phyloP scores from a whole-genome alignment of 2,113 vertebrate genomes.

The Polypterus bichir region DNA sequence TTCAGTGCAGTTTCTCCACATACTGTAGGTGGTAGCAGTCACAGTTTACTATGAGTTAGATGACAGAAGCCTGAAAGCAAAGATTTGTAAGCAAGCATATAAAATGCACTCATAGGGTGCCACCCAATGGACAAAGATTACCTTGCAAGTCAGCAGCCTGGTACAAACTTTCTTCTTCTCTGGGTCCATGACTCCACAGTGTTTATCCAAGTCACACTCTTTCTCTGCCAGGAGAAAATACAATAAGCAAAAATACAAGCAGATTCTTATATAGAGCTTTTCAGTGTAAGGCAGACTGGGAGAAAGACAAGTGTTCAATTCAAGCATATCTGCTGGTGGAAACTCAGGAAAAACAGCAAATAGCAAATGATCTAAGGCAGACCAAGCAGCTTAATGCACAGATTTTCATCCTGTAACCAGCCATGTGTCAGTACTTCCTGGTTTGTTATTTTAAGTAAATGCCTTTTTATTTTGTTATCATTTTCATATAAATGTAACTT shows the following conservation, averaged over 20 bases:
- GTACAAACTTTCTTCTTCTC: constrained; percentile 87
- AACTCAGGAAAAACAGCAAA: neutral
- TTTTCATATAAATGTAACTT: too few relatives aligned
- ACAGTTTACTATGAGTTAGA: too few relatives aligned
- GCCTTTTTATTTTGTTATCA: too few relatives aligned
- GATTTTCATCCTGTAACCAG: too few relatives aligned
- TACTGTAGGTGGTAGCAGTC: too few relatives aligned
- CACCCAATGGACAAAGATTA: constrained; percentile 27
- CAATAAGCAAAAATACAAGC: neutral
- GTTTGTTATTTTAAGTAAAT: too few relatives aligned
- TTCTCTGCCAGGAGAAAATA: constrained; percentile 50
- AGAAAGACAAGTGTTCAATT: neutral
- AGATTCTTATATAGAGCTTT: constrained; percentile 1
- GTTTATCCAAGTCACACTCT: constrained; percentile 81
- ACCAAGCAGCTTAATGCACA: too few relatives aligned
- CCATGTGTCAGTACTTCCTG: too few relatives aligned
- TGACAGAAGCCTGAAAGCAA: too few relatives aligned
- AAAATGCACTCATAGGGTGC: too few relatives aligned
- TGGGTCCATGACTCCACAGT: constrained; percentile 80
- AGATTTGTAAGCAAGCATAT: too few relatives aligned
- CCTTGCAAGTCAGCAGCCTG: constrained; percentile 86
- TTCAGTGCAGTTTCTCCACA: too few relatives aligned
- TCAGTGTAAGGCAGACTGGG: constrained; percentile 17
- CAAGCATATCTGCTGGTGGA: neutral
- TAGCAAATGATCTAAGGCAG: neutral